Evolutionary conservation across 2,113 vertebrate genomes (phyloP), one percentile per base, ranked within the genome.

Genomic region (Colaptes auratus): DNA sequence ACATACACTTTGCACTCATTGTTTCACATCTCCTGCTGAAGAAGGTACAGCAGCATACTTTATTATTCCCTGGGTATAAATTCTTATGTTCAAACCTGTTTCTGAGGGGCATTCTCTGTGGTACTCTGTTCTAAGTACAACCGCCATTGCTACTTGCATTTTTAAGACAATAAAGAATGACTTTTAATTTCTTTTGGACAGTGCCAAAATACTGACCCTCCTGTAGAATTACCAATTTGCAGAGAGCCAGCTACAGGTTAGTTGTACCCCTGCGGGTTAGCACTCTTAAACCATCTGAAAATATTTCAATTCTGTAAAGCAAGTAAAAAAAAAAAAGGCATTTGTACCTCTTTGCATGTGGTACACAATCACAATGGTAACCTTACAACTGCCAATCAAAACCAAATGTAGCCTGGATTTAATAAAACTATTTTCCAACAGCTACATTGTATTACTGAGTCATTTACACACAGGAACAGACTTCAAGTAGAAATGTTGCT

Each of bases 341-440:
- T 61, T 33, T 61, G 15, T 71, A 58, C 5, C 7, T 33, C n/a
- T 92, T 52, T 39, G 25, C 28, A 42, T 86, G 15, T 4, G 11
- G 4, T 20, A 8, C 27, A 4, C 4, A 53, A 35, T 20, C 25
- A n/a, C 3, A 52, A 18, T 50, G 7, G 13, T 55, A 17, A 6
- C 21, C 42, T 86, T 83, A 52, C 6, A 66, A 39, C 59, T 84
- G 66, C 63, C 73, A 24, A 1, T 28, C 16, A 50, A 64, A 73
- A 82, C 20, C 71, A 13, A 12, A 12, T 55, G 9, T 55, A 10
- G 0, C 1, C 0, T 35, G 0, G 0, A 8, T 82, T 58, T 55
- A 79, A 39, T 82, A 73, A 84, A 89, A 36, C 16, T n/a, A 3
- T 3, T 84, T 84, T 93, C n/a, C 60, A 75, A 20, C 7, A 52